Evolutionary conservation across 2,888 invertebrate genomes (phyloP).

Genomic region (Busseola fusca): DNA sequence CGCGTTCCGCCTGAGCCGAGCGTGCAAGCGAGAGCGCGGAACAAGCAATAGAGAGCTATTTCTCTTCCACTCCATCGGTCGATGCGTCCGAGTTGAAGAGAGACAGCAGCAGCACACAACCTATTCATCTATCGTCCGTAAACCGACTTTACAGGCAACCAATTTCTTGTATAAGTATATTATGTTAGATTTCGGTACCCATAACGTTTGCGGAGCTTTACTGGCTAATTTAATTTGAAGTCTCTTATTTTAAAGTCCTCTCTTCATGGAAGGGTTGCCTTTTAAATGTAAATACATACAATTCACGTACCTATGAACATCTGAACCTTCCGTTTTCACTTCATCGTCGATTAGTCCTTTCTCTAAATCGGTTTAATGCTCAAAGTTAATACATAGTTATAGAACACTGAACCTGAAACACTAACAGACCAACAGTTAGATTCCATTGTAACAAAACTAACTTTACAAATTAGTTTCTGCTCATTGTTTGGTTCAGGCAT

Average conservation of each 20-base stretch:
- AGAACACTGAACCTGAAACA: conserved; percentile 28
- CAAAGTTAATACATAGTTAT: conserved; percentile 54
- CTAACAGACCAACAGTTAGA: conserved; percentile 39
- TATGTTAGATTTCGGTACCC: too few relatives aligned
- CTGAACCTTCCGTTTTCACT: not conserved
- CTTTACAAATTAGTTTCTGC: conserved; percentile 53
- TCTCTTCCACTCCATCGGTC: too few relatives aligned
- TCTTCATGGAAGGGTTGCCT: not conserved
- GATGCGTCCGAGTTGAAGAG: too few relatives aligned
- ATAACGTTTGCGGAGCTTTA: too few relatives aligned
- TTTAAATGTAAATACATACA: not conserved
- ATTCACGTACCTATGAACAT: not conserved
- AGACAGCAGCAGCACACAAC: too few relatives aligned
- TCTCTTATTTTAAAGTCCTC: not conserved
- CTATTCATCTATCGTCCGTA: too few relatives aligned
- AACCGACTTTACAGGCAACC: too few relatives aligned
- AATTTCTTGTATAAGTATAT: too few relatives aligned
- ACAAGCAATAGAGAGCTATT: too few relatives aligned
- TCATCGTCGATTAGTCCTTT: not conserved
- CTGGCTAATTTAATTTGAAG: too few relatives aligned
- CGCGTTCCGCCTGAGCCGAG: too few relatives aligned
- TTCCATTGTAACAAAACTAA: conserved; percentile 49
- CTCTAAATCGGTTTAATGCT: conserved; percentile 30
- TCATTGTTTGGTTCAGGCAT: conserved; percentile 46
- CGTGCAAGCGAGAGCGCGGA: too few relatives aligned